Evolutionary conservation across 1,140 invertebrate species (phyloP).

Genomic region (Drosophila simulans): DNA sequence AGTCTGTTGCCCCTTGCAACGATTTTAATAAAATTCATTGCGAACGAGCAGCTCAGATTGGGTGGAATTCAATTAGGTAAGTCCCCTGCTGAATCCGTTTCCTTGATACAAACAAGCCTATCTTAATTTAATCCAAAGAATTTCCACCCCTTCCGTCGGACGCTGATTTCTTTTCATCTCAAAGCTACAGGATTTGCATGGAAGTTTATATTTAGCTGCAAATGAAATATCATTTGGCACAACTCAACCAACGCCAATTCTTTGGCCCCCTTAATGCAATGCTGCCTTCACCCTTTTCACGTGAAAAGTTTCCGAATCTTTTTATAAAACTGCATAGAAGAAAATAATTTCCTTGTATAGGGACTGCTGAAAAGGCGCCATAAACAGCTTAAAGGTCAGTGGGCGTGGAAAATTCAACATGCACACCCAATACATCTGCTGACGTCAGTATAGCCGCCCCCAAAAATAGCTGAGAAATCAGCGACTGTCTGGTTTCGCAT

Average conservation of each 20-base stretch:
- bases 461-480: conserved; percentile 17
- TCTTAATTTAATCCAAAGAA: conserved; percentile 4
- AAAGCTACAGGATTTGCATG: conserved; percentile 49
- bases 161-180: conserved; percentile 19
- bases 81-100: background rate
- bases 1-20: conserved; percentile 34
- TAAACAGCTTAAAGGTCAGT: too few species aligned
- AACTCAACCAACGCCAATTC: conserved; percentile 12
- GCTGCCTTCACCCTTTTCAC: background rate
- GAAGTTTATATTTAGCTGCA: conserved; percentile 27
- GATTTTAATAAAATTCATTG: conserved; percentile 38
- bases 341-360: background rate
- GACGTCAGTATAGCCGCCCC: background rate
- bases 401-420: background rate
- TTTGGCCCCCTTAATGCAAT: background rate
- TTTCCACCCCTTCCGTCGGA: conserved; percentile 5
- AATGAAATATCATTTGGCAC: conserved; percentile 55
- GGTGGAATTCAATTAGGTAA: conserved; percentile 6
- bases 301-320: background rate
- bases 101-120: background rate
- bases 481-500: conserved; percentile 32
- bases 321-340: background rate
- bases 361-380: too few species aligned
- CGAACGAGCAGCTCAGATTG: background rate
- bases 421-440: background rate